A percentile compares a stretch with the other conserved stretches of the same genome.
Evolutionary conservation across 53 echinoderm and acorn worm species (phyloP).

Genomic region (Temnopleurus reevesii): DNA sequence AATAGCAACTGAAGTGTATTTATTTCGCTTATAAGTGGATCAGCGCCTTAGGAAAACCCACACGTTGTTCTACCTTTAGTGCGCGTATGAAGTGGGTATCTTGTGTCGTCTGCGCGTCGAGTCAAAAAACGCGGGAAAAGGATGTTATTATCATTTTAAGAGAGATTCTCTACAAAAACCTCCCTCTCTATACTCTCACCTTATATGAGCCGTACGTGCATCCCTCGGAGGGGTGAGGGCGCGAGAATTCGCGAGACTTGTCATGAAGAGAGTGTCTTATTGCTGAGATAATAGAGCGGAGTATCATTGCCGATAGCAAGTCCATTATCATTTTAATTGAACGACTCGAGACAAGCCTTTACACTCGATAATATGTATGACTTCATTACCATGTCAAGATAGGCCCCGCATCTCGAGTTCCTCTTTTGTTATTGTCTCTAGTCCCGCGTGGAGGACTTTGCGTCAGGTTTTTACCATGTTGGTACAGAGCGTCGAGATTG

Average conservation of each 20-base stretch:
- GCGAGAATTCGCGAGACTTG: neutral
- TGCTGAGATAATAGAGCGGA: constrained; percentile 46
- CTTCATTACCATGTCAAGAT: constrained; percentile 35
- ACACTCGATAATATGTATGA: constrained; percentile 35
- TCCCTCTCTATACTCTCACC: constrained; percentile 14
- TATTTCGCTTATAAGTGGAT: constrained; percentile 45
- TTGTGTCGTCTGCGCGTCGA: constrained; percentile 2
- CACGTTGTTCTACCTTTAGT: neutral
- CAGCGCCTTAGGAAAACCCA: constrained; percentile 34
- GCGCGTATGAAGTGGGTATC: constrained; percentile 40
- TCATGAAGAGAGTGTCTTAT: constrained; percentile 36
- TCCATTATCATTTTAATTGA: constrained; percentile 60
- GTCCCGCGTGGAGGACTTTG: constrained; percentile 18
- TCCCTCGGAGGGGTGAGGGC: neutral
- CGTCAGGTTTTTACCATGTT: constrained; percentile 15
- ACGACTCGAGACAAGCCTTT: constrained; percentile 31
- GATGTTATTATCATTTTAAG: neutral
- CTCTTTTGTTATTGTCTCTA: constrained; percentile 37
- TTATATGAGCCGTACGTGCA: neutral
- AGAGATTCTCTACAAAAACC: neutral
- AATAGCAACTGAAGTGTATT: constrained; percentile 55
- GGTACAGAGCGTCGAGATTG: neutral
- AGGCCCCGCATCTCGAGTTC: constrained; percentile 17
- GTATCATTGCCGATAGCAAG: constrained; percentile 50
- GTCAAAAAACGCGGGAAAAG: neutral